Evolutionary conservation across 2,113 vertebrate species (phyloP).

Genomic region (Zosterops borbonicus): DNA sequence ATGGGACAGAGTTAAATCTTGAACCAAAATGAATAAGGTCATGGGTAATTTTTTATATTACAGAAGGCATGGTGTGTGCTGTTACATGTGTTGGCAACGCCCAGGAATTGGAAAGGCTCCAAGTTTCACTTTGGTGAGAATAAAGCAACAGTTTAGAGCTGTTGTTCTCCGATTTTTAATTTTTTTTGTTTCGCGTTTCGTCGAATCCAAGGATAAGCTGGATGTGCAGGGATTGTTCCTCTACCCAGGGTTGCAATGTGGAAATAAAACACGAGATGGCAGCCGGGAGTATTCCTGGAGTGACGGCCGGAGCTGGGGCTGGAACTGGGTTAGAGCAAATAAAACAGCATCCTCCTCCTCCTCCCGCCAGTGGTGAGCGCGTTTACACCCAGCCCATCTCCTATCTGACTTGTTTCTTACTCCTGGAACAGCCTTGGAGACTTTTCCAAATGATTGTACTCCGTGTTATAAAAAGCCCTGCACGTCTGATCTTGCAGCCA

Average conservation of each 20-base stretch:
- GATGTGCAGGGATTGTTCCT: not conserved
- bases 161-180: not conserved
- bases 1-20: not conserved
- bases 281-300: not conserved
- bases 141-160: not conserved
- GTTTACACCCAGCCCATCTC: not conserved
- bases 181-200: fast-evolving
- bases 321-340: not conserved
- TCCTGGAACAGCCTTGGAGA: not conserved
- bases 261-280: conserved; percentile 38
- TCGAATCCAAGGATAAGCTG: not conserved
- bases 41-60: not conserved
- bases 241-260: not conserved
- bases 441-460: not conserved
- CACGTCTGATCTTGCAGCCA: not conserved
- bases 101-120: not conserved
- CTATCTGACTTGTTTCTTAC: not conserved
- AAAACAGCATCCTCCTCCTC: not conserved
- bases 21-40: not conserved
- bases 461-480: not conserved
- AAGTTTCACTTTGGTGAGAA: not conserved
- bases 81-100: not conserved
- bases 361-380: not conserved
- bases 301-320: fast-evolving
- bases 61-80: not conserved